Base-by-base conservation (phyloP, 2,888 invertebrate genomes). In the Morinoia aosen region DNA sequence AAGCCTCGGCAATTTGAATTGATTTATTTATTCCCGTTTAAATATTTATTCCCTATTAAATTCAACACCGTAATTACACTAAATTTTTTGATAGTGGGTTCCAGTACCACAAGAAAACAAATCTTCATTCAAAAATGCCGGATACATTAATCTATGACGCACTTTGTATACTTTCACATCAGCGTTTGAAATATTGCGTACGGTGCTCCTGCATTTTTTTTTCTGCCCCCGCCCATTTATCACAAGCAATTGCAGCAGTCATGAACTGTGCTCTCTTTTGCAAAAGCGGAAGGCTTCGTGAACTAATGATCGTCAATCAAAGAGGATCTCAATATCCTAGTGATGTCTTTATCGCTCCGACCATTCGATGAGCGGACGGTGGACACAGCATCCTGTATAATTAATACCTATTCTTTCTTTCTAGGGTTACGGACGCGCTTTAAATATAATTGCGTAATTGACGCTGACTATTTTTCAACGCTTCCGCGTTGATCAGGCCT, bases 131-230 rank as follows among this genome's bases (percentile, higher is more conserved):
- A 76, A 76, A 76, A 61, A 76, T 33, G 25, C 76, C 76, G 76
- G 76, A 76, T 33, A 76, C 76, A 76, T 76, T 76, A 76, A 76
- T 76, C 76, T 25, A 10, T 76, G 76, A 16, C 76, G 33, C 76
- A 76, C 25, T 76, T 76, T 76, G 76, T 76, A 76, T 76, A 76
- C 76, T 76, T 76, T 76, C 76, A 76, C 76, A 76, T 76, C 25
- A 76, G 7, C 76, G 33, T 76, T 76, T 76, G 76, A 76, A 33
- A 25, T 76, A 76, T 76, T 76, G 33, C 76, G 10, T 8, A 61
- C 14, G 12, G 61, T 61, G 61, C 61, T 61, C 19, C 10, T 76
- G 76, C 33, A 25, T 76, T 76, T 76, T 76, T 76, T 76, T 76
- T 33, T 33, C 8, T 2, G 7, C 76, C 25, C 14, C 48, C 19